These are phyloP conservation scores for Rotaria socialis DNA, from an alignment of 2,888 invertebrate species.

Conservation along the genomic window DNA sequence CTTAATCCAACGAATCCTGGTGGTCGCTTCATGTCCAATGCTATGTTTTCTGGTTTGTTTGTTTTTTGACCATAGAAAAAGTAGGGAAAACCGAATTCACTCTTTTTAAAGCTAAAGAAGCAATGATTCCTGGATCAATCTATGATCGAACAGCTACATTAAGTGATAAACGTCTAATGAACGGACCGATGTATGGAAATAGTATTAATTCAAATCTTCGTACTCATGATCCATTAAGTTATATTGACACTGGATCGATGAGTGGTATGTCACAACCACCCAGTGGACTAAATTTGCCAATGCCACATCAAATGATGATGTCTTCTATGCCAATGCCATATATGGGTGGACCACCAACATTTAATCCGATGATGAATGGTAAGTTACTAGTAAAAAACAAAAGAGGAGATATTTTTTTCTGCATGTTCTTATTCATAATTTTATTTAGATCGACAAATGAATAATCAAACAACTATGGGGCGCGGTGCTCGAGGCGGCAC, in stretches of 20 bases:
- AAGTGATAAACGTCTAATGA: background rate
- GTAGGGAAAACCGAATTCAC: background rate
- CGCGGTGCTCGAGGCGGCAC: background rate
- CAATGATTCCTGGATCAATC: constrained; percentile 33
- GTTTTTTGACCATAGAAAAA: too few species aligned
- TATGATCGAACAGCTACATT: constrained; percentile 34
- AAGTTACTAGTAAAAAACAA: background rate
- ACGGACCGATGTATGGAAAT: background rate
- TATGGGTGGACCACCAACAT: background rate
- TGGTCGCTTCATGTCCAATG: constrained; percentile 26
- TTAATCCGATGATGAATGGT: constrained; percentile 31
- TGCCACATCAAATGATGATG: constrained; percentile 45
- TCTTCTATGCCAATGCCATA: constrained; percentile 26
- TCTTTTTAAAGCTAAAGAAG: constrained; percentile 34
- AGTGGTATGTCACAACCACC: background rate
- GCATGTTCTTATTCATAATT: background rate
- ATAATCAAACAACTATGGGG: background rate
- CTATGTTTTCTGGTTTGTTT: constrained; percentile 9
- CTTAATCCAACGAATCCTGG: constrained; percentile 33
- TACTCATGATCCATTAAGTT: constrained; percentile 43
- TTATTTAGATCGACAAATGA: constrained; percentile 23
- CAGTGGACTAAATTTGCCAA: constrained; percentile 40
- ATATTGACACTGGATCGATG: constrained; percentile 36
- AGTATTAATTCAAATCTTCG: background rate
- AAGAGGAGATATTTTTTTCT: too few species aligned